Evolutionary conservation across 2,797 vertebrate species (phyloP), one percentile per base, ranked within the genome.

Genomic region (Crenichthys baileyi): DNA sequence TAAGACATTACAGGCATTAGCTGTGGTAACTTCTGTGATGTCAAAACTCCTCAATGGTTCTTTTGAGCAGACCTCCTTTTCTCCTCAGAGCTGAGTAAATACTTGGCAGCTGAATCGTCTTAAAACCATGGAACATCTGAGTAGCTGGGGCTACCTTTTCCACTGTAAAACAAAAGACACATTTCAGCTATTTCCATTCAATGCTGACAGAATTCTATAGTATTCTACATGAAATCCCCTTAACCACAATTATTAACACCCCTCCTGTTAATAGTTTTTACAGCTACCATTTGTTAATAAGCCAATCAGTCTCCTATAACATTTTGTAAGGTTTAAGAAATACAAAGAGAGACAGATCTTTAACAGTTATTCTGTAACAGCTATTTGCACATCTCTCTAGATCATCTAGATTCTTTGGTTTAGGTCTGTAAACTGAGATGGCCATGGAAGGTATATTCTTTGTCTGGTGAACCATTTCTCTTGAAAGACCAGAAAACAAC

Each of bases 61-160:
- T 90, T 92, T 94, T 95, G 93, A 94, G 88, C 86, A 22, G 26
- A 24, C 50, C 84, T 83, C 48, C 36, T 82, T 75, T 85, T 58
- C 58, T 88, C 87, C 77, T 90, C 85, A 72, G 78, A 46, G 72
- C 58, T 83, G 65, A 77, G 83, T 79, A 67, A 81, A 80, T 16
- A 56, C 73, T 78, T 78, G 82, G 79, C 29, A 84, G 79, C 31
- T 24, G 41, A 78, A 56, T 9, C 70, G 72, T 71, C 70, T 60
- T 70, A 77, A 90, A 84, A 93, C 92, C 87, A 87, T 89, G 90
- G 89, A 93, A 91, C 72, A 88, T 91, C 77, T 81, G 82, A 92
- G 83, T 53, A 36, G 44, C 26, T 11, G n/a, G 70, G 41, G 55
- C 73, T 3, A 41, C 77, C 55, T 83, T 67, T 75, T 50, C 50